Evolutionary conservation across 2,113 vertebrate species (phyloP).

Genomic region (Strix uralensis): DNA sequence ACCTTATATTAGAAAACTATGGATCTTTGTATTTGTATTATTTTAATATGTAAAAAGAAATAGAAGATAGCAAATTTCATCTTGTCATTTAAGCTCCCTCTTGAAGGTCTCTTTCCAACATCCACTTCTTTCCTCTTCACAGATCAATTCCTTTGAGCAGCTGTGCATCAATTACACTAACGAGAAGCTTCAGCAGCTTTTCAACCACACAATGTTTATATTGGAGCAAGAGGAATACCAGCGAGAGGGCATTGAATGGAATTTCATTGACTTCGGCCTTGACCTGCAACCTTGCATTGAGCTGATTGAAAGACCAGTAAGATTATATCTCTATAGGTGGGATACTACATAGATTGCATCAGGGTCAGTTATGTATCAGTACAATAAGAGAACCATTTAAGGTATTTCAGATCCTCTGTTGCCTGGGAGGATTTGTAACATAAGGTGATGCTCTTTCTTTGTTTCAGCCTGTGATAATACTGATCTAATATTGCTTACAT

Average conservation of each 20-base stretch:
- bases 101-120: neutral
- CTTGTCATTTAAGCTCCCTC: neutral
- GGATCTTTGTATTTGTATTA: neutral
- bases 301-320: conserved; percentile 91
- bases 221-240: conserved; percentile 98
- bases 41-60: neutral
- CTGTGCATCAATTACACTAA: conserved; percentile 99
- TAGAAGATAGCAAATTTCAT: neutral
- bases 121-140: neutral
- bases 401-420: neutral
- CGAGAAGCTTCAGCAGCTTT: conserved; percentile 96
- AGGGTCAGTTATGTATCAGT: neutral
- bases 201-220: conserved; percentile 99
- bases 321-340: neutral
- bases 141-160: conserved; percentile 98
- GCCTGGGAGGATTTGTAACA: neutral
- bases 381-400: neutral
- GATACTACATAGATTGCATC: neutral
- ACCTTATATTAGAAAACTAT: neutral
- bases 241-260: conserved; percentile 95
- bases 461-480: neutral
- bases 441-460: neutral
- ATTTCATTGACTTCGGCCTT: conserved; percentile 95
- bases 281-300: conserved; percentile 97
- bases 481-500: neutral